Percentiles rank a stretch among this genome's conserved stretches.
Conservation (phyloP, 2,888 invertebrate species). For the Parnassius glacialis region DNA sequence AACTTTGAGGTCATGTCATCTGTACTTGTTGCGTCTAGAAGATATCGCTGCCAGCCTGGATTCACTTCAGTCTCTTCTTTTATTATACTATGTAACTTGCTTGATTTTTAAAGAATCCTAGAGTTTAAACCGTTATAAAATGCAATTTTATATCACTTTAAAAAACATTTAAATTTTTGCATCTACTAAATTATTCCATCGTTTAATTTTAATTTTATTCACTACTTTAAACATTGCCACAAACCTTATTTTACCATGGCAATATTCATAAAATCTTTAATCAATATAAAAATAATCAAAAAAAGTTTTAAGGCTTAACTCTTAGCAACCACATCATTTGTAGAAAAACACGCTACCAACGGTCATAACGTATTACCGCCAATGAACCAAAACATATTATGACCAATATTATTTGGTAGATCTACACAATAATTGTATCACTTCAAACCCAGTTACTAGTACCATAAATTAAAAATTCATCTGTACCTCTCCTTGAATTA, state of each 20-base stretch:
- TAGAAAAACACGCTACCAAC: slow-evolving; percentile 33
- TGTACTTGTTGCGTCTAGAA: no score
- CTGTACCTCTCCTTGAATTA: not conserved
- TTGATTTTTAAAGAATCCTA: slow-evolving; percentile 39
- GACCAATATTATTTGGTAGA: slow-evolving; percentile 19
- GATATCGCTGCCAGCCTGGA: slow-evolving; percentile 46
- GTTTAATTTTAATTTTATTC: no score
- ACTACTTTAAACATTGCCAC: no score
- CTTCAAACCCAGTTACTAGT: not conserved
- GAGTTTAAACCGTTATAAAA: slow-evolving; percentile 24
- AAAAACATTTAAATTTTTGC: not conserved
- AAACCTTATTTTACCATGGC: no score
- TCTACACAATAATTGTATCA: not conserved
- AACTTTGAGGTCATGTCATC: slow-evolving; percentile 49
- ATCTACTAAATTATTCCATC: no score
- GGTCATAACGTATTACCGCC: slow-evolving; percentile 61
- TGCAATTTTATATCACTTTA: not conserved
- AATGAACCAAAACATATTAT: slow-evolving; percentile 26
- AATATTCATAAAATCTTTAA: no score
- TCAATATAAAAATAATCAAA: no score
- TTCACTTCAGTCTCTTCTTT: slow-evolving; percentile 51
- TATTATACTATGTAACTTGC: slow-evolving; percentile 52
- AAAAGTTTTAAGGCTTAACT: no score
- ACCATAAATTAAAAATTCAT: slow-evolving; percentile 3
- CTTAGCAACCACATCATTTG: no score